A percentile compares a stretch with the other conserved stretches of the same genome.
Conservation (phyloP, 1,140 invertebrate genomes). For the Triops longicaudatus region DNA sequence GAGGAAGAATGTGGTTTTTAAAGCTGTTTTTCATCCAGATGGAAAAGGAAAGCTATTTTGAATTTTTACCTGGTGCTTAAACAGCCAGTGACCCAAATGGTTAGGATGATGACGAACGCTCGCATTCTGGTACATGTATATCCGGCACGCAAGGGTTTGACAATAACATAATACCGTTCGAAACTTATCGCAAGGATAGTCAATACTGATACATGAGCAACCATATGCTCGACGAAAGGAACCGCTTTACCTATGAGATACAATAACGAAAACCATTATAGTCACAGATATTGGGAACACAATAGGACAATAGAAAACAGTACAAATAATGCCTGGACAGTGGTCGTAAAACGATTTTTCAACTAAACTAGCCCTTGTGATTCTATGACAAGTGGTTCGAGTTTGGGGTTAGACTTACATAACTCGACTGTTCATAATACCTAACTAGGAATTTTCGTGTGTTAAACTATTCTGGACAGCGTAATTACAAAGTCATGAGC, state of each 20-base stretch:
- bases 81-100: slow-evolving; percentile 75
- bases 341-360: too few species aligned
- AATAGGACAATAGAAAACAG: slow-evolving; percentile 19
- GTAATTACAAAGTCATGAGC: too few species aligned
- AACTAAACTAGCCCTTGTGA: too few species aligned
- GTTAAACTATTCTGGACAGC: too few species aligned
- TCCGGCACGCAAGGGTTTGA: slow-evolving; percentile 77
- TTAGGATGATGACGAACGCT: slow-evolving; percentile 67
- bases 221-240: slow-evolving; percentile 83
- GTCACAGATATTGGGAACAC: slow-evolving; percentile 22
- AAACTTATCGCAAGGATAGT: slow-evolving; percentile 90
- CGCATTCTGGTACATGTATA: slow-evolving; percentile 83
- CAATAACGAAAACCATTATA: slow-evolving; percentile 29
- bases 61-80: slow-evolving; percentile 66
- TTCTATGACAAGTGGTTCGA: too few species aligned
- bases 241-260: slow-evolving; percentile 67
- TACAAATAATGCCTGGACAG: too few species aligned
- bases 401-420: too few species aligned
- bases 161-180: slow-evolving; percentile 91
- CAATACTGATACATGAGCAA: slow-evolving; percentile 83
- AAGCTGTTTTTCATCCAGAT: neutral
- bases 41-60: slow-evolving; percentile 18
- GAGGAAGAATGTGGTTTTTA: neutral
- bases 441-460: too few species aligned
- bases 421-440: too few species aligned